phyloP scores from a whole-genome alignment of 2,113 vertebrate species.

The Pipa parva region DNA sequence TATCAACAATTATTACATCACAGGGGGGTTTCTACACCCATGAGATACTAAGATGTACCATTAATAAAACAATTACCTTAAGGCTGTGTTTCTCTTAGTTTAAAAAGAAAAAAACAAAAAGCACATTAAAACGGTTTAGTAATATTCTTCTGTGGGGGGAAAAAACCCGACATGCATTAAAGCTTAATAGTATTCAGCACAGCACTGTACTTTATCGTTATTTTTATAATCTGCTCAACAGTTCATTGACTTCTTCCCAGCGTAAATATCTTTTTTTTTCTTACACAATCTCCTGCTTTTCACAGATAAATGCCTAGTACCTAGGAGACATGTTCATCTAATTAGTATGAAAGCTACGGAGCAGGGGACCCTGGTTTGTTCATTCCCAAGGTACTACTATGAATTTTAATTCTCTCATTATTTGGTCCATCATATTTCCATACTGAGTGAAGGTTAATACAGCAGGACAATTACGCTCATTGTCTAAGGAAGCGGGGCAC shows the following conservation, averaged over 20 bases:
- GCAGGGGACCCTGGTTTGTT: constrained; percentile 54
- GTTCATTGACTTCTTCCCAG: constrained; percentile 54
- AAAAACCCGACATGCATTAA: constrained; percentile 22
- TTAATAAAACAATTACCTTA: background rate
- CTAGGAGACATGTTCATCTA: constrained; percentile 63
- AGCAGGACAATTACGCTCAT: background rate
- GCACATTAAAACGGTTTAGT: background rate
- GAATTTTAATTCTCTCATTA: constrained; percentile 61
- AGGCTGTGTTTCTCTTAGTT: constrained; percentile 8
- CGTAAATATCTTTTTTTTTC: constrained; percentile 52
- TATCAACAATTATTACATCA: too few relatives aligned
- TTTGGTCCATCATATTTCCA: constrained; percentile 4
- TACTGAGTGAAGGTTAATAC: constrained; percentile 6
- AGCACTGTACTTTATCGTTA: constrained; percentile 55
- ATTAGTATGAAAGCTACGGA: constrained; percentile 64
- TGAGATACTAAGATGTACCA: background rate
- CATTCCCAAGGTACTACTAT: constrained; percentile 56
- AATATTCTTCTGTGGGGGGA: background rate
- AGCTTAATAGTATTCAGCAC: constrained; percentile 46
- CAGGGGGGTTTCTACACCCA: background rate
- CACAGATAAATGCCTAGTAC: constrained; percentile 65
- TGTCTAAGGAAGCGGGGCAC: constrained; percentile 6
- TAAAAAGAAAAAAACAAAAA: background rate
- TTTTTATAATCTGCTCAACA: constrained; percentile 53
- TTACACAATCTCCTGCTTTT: constrained; percentile 57